Base-by-base conservation (phyloP, 2,797 vertebrate species). In the Bufotes viridis region DNA sequence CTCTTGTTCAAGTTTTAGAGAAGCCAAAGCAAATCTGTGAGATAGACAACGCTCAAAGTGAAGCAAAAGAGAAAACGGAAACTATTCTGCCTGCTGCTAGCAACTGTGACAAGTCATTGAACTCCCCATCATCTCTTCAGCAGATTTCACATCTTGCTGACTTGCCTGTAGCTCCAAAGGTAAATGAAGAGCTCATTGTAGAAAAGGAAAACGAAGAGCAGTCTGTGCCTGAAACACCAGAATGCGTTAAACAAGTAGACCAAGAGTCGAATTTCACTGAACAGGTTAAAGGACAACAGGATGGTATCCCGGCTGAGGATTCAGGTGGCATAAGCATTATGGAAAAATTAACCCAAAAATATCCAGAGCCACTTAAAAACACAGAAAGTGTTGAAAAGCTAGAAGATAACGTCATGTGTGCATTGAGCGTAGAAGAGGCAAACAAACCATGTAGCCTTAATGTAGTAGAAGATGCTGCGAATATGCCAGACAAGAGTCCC, bases 61-160 rank as follows among this genome's bases (percentile, higher is more conserved):
- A 78, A 82, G 17, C 75, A 63, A 53, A 79, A 70, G 81, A 72
- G 53, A 88, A 82, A 17, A 14, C 20, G 8, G 78, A 80, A 0
- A 8, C 22, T 72, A 2, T 76, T 61, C 42, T 80, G 75, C 76
- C 87, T 80, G 55, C n/a, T 55, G 24, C 15, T 24, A 63, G 9
- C 75, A 82, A 88, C 75, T 88, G 72, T 82, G 87, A 18, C 74
- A 74, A 53, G 24, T 63, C 70, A 53, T 34, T 78, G 15, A 70
- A 78, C 7, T n/a, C 53, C 10, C 69, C 75, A 18, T 20, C 72
- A n/a, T 24, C 58, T 18, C n/a, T 2, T 1, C 29, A 58, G 49
- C 26, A 82, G 63, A 72, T 51, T 81, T 8, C 60, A 65, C 58
- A 55, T 9, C 55, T 55, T 22, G 18, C 57, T 22, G 83, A 49